Percentiles rank a stretch among this genome's conserved stretches.
Evolutionary conservation across 2,797 vertebrate genomes (phyloP).

Genomic region (Rhinoraja longicauda): DNA sequence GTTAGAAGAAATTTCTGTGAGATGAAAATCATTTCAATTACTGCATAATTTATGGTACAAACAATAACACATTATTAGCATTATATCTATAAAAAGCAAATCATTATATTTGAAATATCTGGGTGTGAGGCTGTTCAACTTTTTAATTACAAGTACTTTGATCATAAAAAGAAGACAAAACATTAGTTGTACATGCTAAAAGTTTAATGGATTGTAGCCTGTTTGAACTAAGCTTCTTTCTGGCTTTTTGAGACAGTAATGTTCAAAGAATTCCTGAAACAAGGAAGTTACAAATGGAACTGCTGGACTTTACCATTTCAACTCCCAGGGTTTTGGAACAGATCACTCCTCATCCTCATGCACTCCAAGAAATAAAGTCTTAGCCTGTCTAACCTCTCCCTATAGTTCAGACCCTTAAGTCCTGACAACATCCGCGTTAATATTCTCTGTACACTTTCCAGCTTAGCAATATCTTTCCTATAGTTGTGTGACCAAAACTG

Average conservation of each 20-base stretch:
- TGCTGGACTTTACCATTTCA: too few species aligned
- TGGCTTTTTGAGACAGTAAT: background rate
- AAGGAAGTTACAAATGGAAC: background rate
- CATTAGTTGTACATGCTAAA: background rate
- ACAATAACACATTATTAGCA: constrained; percentile 11
- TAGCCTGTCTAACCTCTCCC: too few species aligned
- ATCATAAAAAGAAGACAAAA: background rate
- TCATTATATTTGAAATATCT: constrained; percentile 1
- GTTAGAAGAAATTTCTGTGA: background rate
- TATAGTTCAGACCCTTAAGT: too few species aligned
- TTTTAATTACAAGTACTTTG: background rate
- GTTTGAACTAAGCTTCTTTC: background rate
- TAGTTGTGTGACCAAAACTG: too few species aligned
- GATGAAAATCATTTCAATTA: background rate
- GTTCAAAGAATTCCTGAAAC: background rate
- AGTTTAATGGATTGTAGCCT: background rate
- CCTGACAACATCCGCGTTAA: too few species aligned
- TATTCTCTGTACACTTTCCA: too few species aligned
- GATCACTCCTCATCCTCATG: too few species aligned
- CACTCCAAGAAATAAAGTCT: too few species aligned
- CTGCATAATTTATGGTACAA: constrained; percentile 6
- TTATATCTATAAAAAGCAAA: constrained; percentile 11
- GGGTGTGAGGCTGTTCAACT: background rate
- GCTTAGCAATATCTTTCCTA: too few species aligned
- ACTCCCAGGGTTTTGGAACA: too few species aligned